Evolutionary conservation across 2,113 vertebrate species (phyloP).

Genomic region (Bos taurus): ARS-UCD2.0 NC_037328.1:116926501-116927000

Average conservation of each 20-base stretch:
- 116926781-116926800: neutral
- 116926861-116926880: neutral
- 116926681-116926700: fast-evolving
- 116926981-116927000: neutral
- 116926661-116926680: too few species aligned
- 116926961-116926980: neutral
- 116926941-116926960: neutral
- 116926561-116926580: neutral
- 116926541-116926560: neutral
- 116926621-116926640: neutral
- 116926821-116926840: neutral
- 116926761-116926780: neutral
- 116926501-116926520: neutral
- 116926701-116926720: neutral
- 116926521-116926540: neutral
- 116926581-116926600: neutral
- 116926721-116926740: neutral
- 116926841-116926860: neutral
- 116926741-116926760: neutral
- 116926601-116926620: neutral
- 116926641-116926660: neutral
- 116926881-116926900: neutral
- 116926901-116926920: neutral
- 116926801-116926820: neutral
- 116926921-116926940: neutral